These are phyloP conservation scores for Zaprionus africanus DNA, from an alignment of 1,140 invertebrate genomes.

Conservation along the genomic window DNA sequence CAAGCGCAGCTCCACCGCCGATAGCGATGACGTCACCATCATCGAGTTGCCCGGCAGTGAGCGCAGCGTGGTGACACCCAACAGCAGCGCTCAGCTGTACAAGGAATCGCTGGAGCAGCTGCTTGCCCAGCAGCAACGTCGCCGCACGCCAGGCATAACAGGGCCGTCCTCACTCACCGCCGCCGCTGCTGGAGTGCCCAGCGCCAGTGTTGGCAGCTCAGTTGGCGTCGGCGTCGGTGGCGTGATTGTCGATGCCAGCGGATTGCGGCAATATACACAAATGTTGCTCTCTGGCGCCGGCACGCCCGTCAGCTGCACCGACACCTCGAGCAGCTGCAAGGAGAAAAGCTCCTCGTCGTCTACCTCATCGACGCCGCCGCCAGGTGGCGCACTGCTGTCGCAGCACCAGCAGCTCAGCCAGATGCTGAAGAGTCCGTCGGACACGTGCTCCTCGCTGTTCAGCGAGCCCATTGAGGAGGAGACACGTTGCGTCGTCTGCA, in stretches of 20 bases:
- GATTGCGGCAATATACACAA: constrained; percentile 72
- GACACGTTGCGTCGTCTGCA: constrained; percentile 89
- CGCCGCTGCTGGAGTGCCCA: background rate
- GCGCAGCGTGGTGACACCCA: constrained; percentile 45
- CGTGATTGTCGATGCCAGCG: constrained; percentile 65
- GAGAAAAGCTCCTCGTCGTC: constrained; percentile 84
- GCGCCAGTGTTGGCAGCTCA: background rate
- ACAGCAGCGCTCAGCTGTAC: constrained; percentile 68
- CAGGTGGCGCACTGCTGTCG: constrained; percentile 57
- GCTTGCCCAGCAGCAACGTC: constrained; percentile 62
- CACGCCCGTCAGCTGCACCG: constrained; percentile 56
- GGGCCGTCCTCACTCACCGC: constrained; percentile 11
- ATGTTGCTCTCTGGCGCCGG: constrained; percentile 61
- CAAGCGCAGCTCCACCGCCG: constrained; percentile 49
- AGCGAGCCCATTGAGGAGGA: constrained; percentile 84
- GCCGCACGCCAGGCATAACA: constrained; percentile 35
- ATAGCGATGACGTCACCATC: constrained; percentile 71
- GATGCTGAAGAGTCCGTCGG: constrained; percentile 80
- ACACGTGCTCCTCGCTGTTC: constrained; percentile 80
- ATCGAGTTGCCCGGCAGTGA: constrained; percentile 65
- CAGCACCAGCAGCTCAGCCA: constrained; percentile 76
- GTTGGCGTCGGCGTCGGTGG: constrained; percentile 15
- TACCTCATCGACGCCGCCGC: constrained; percentile 82
- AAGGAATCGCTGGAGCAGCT: constrained; percentile 80
- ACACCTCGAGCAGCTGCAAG: constrained; percentile 74